Base-by-base conservation (phyloP, 2,888 invertebrate genomes). In the Malacosoma neustria region DNA sequence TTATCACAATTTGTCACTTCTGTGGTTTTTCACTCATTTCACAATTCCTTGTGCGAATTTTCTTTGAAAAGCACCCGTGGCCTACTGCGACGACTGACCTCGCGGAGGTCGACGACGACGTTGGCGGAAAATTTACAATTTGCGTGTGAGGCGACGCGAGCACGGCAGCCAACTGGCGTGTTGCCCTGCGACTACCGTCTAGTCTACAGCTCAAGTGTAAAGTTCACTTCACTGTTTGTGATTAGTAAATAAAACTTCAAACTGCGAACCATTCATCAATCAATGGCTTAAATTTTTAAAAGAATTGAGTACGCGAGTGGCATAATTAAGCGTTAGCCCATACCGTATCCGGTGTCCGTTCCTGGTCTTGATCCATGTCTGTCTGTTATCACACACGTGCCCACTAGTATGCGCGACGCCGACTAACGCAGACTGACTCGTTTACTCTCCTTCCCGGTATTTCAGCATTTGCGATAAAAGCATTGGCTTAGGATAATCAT, bases 121-220 rank as follows among this genome's bases (percentile, higher is more conserved):
- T 53, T 50, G 46, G 54, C 59, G 65, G 54, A 61, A 62, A 63
- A 57, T 48, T 53, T 42, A 46, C 48, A 39, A 48, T 49, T 37
- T 52, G 48, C 68, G 65, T 63, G 70, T 57, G 65, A 61, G 57
- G 60, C 66, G 62, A 53, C 51, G 64, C 70, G 63, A 64, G 69
- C 56, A 48, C 62, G 62, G 61, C 57, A 65, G 82, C 84, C 84
- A 82, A 82, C 84, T 84, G 84, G 84, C 84, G 76, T 50, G 48
- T 69, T 82, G 84, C 84, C 82, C 75, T 73, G 58, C 64, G 62
- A 63, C 57, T 51, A 52, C 56, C 22, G 22, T 22, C 56, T 61
- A 64, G 22, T 22, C 56, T 61, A 64, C 69, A 56, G 59, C 50
- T 59, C 59, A 57, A 69, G 80, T 75, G 53, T 81, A 81, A 80